Evolutionary conservation across 2,797 vertebrate genomes (phyloP).

Genomic region (Hoplostethus mediterraneus): DNA sequence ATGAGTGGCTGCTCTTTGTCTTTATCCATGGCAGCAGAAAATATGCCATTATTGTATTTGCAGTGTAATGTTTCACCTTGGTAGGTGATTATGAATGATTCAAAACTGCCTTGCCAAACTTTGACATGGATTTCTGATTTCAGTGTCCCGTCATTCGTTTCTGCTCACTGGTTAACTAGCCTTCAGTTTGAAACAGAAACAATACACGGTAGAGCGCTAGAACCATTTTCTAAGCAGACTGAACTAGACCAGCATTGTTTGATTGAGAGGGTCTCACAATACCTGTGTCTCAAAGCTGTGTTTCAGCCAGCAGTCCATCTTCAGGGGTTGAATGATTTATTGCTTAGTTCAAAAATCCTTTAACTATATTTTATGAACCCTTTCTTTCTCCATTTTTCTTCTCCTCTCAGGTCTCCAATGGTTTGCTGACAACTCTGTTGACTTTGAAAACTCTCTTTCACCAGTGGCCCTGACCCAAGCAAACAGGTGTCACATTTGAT

Average conservation of each 20-base stretch:
- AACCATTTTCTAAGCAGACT: not conserved
- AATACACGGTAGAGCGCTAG: not conserved
- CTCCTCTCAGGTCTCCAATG: not conserved
- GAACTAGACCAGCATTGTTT: slow-evolving; percentile 13
- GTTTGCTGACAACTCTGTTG: not conserved
- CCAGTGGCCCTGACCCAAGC: slow-evolving; percentile 1
- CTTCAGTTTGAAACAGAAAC: not conserved
- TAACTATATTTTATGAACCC: slow-evolving; percentile 6
- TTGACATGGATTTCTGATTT: too few species aligned
- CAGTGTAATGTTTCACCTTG: too few species aligned
- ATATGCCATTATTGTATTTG: too few species aligned
- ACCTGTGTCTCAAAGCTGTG: slow-evolving; percentile 1
- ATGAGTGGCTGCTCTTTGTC: too few species aligned
- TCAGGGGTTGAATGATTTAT: slow-evolving; percentile 27
- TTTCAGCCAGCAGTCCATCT: not conserved
- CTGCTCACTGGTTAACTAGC: too few species aligned
- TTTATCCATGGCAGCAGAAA: too few species aligned
- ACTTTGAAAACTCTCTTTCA: slow-evolving; percentile 4
- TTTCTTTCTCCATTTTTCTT: slow-evolving; percentile 6
- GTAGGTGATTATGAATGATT: too few species aligned
- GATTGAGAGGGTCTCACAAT: slow-evolving; percentile 31
- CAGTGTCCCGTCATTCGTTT: too few species aligned
- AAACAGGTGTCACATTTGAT: slow-evolving; percentile 2
- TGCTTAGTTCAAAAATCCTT: slow-evolving; percentile 4
- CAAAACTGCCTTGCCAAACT: too few species aligned